Base-by-base conservation (phyloP, 1,140 invertebrate genomes). In the Zaprionus vittiger region DNA sequence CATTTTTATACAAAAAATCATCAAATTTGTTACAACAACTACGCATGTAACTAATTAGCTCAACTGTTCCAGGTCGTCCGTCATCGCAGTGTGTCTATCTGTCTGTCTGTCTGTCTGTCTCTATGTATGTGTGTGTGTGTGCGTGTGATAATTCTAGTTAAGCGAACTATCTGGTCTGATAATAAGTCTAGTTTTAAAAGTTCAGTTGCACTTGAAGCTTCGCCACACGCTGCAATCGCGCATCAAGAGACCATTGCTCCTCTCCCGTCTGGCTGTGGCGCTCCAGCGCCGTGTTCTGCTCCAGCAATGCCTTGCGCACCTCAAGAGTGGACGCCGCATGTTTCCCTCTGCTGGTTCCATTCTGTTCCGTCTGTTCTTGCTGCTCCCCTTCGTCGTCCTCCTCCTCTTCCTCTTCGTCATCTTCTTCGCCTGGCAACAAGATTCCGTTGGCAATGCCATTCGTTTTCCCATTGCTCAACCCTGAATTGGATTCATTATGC, bases 391-490 rank as follows among this genome's bases (percentile, higher is more conserved):
- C 4, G 24, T 34, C 5, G 12, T 49, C 17, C 14, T 26, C 55
- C 7, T 17, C 68, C 3, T 17, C 49, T n/a, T 54, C 37, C 1
- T 62, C 31, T 11, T 73, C 61, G 1, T 56, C 15, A 4, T 71
- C 56, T 63, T 68, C 4, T 70, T 24, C 47, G 41, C 41, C n/a
- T 15, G 41, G 37, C 37, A 38, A 47, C n/a, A 22, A 20, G 5
- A 52, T 4, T 22, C 49, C 69, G 11, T 52, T 38, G 37, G 85
- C 85, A 74, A 85, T 90, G 64, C 84, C 84, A 69, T 90, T 89
- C 24, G 76, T 14, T 57, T 59, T 49, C 38, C 66, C 78, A 22
- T 86, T 86, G 34, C 60, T 89, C n/a, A 73, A 61, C 56, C 81
- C 52, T 31, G 73, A 34, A 5, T 24, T 34, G 5, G 1, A 60